A percentile compares a stretch with the other conserved stretches of the same genome.
Conservation (phyloP, 2,113 vertebrate species). For the Ginglymostoma cirratum region DNA sequence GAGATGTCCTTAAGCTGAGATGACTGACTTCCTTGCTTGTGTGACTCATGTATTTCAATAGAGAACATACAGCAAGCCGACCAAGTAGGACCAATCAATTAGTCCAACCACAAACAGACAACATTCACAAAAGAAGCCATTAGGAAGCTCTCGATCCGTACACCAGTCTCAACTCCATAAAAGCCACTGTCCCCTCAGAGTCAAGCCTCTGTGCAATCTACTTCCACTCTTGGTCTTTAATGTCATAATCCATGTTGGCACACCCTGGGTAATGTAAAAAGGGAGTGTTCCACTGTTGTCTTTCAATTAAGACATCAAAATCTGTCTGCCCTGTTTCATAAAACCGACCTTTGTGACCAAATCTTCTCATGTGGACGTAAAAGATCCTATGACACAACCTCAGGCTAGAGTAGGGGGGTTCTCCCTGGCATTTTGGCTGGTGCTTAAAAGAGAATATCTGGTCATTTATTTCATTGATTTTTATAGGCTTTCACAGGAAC, state of each 20-base stretch:
- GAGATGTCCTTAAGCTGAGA: too few relatives aligned
- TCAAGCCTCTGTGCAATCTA: background rate
- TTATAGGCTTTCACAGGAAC: background rate
- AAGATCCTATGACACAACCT: background rate
- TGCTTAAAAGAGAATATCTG: background rate
- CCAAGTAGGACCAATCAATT: background rate
- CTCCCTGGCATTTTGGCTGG: background rate
- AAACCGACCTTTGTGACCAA: background rate
- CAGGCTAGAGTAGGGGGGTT: background rate
- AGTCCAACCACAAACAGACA: too few relatives aligned
- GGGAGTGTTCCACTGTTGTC: background rate
- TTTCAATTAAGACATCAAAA: background rate
- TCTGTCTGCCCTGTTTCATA: background rate
- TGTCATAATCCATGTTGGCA: background rate
- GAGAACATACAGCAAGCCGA: too few relatives aligned
- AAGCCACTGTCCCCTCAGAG: background rate
- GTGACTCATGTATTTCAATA: too few relatives aligned
- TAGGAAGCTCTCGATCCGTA: background rate
- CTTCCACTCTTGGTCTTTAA: background rate
- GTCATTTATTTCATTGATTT: background rate
- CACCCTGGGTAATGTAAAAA: background rate
- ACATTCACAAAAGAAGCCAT: background rate
- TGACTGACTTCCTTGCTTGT: background rate
- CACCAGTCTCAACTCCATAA: background rate
- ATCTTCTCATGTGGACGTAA: background rate